A percentile compares a stretch with the other conserved stretches of the same genome.
Conservation (phyloP, 2,797 vertebrate species). For the Bothrops alternatus region DNA sequence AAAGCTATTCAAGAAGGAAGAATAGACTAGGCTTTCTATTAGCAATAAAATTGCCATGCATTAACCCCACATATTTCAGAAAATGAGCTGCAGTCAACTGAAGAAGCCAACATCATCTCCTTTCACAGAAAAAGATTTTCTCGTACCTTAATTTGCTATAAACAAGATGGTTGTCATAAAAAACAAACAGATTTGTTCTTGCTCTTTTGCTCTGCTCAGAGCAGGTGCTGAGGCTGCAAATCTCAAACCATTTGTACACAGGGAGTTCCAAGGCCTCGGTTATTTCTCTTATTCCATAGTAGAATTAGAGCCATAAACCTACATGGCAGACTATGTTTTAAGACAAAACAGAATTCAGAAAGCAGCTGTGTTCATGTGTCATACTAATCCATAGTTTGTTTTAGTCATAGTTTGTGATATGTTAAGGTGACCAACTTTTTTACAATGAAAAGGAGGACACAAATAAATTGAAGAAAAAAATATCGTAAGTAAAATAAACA, state of each 20-base stretch:
- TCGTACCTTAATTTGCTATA: not conserved
- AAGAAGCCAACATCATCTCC: not conserved
- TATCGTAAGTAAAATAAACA: too few species aligned
- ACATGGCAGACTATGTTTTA: not conserved
- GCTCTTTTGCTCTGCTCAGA: not conserved
- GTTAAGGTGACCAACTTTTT: too few species aligned
- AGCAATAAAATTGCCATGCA: not conserved
- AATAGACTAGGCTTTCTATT: not conserved
- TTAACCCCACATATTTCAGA: not conserved
- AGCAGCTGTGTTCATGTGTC: not conserved
- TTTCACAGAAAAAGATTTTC: not conserved
- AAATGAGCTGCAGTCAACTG: conserved; percentile 8
- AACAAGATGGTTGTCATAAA: not conserved
- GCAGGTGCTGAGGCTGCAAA: not conserved
- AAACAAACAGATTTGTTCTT: not conserved
- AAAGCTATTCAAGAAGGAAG: not conserved
- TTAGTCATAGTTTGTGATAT: not conserved
- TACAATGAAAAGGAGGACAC: too few species aligned
- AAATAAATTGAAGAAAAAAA: too few species aligned
- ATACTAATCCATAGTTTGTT: not conserved
- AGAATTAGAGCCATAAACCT: too few species aligned
- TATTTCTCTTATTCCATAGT: not conserved
- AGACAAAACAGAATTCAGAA: not conserved
- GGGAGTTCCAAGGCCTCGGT: not conserved
- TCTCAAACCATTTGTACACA: not conserved